Conservation (phyloP, 2,113 vertebrate species). For the Chlamydotis undulata region DNA sequence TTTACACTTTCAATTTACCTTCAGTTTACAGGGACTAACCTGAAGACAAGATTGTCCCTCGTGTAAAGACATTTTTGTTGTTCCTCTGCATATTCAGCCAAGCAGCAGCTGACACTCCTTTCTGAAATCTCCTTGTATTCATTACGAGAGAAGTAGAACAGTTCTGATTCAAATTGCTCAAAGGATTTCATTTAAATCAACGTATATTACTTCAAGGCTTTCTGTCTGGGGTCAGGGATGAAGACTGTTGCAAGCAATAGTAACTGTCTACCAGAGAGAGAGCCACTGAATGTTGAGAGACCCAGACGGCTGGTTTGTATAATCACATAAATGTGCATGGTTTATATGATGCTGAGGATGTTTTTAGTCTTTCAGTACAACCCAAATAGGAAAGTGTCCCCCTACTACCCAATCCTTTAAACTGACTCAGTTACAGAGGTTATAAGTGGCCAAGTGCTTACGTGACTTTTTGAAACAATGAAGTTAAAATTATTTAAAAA, state of each 20-base stretch:
- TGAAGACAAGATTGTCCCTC: neutral
- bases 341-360: neutral
- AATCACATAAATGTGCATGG: neutral
- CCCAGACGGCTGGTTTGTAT: neutral
- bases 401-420: neutral
- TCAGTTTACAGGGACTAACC: neutral
- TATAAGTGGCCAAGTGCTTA: neutral
- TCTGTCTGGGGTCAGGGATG: neutral
- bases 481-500: neutral
- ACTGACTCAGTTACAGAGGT: neutral
- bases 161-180: slow-evolving; percentile 6
- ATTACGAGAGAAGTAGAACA: slow-evolving; percentile 11
- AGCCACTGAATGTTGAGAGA: neutral
- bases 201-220: neutral
- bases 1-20: neutral
- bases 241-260: neutral
- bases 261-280: neutral
- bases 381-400: neutral
- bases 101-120: neutral
- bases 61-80: neutral
- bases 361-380: neutral
- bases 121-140: slow-evolving; percentile 1
- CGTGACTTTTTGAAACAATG: neutral
- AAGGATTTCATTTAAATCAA: slow-evolving; percentile 9
- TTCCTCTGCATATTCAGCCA: neutral